Evolutionary conservation across 2,113 vertebrate genomes (phyloP).

Genomic region (Tenebrosternarchus preto): DNA sequence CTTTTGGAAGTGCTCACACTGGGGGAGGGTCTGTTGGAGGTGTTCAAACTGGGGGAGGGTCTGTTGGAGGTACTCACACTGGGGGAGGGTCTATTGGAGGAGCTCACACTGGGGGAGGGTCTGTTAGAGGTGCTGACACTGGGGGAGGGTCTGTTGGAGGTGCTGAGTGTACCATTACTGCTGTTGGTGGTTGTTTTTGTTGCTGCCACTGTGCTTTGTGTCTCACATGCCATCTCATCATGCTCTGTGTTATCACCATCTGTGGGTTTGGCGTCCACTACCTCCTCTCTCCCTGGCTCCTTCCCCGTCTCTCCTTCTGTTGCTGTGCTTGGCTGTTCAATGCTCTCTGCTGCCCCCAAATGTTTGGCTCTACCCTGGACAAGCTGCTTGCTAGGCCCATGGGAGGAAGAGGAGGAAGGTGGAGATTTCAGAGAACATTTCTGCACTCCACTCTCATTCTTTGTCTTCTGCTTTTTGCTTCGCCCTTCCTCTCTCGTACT

Average conservation of each 20-base stretch:
- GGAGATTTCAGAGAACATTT: neutral
- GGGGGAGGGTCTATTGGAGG: conserved; percentile 46
- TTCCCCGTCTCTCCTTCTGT: neutral
- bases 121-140: conserved; percentile 28
- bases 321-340: neutral
- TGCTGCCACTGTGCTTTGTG: conserved; percentile 32
- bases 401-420: neutral
- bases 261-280: neutral
- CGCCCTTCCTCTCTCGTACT: conserved; percentile 44
- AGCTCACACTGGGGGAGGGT: conserved; percentile 6
- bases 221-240: neutral
- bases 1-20: too few species aligned
- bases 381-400: neutral
- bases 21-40: too few species aligned
- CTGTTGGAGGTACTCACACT: too few species aligned
- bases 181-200: conserved; percentile 46
- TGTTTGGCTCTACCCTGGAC: conserved; percentile 9
- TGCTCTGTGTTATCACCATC: conserved; percentile 1
- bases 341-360: neutral
- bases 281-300: neutral
- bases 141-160: conserved; percentile 31
- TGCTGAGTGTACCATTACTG: neutral
- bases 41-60: neutral
- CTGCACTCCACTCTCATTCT: neutral
- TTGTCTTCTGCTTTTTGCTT: conserved; percentile 36